A percentile compares a stretch with the other conserved stretches of the same genome.
These are phyloP conservation scores for Drosophila kohkoa DNA, from an alignment of 1,140 invertebrate species.

Conservation along the genomic window DNA sequence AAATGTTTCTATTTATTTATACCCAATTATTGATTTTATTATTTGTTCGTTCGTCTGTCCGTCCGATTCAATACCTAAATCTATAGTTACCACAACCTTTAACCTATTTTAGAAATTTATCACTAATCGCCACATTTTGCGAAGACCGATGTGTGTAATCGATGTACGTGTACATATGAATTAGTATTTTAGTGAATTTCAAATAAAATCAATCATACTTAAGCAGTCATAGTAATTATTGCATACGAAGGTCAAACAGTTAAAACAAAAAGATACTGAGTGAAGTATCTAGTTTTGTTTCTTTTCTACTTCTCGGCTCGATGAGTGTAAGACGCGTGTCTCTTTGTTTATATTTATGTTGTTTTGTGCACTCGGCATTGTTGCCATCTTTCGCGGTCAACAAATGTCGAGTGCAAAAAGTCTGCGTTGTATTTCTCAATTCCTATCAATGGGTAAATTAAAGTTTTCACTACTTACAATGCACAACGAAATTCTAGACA, in stretches of 20 bases:
- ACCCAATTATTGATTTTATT: no score
- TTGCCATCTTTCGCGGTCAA: neutral
- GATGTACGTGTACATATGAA: constrained; percentile 68
- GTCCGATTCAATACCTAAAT: no score
- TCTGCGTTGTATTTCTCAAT: no score
- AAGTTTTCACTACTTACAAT: no score
- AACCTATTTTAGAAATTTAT: no score
- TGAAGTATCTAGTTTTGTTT: constrained; percentile 63
- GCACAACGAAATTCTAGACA: no score
- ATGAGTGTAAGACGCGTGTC: constrained; percentile 32
- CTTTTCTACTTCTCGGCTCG: constrained; percentile 53
- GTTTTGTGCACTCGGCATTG: neutral
- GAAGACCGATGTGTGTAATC: neutral
- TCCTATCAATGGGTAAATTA: no score
- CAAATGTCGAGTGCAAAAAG: no score
- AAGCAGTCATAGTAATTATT: constrained; percentile 61
- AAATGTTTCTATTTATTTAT: no score
- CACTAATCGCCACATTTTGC: no score
- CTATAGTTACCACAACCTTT: no score
- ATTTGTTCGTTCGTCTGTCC: no score
- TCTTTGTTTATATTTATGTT: neutral
- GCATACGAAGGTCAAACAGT: constrained; percentile 81
- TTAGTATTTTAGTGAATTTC: constrained; percentile 42
- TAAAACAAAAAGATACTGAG: constrained; percentile 68
- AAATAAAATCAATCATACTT: constrained; percentile 45